These are phyloP conservation scores for Phrynosoma blainvillii DNA, from an alignment of 2,113 vertebrate genomes.

Conservation along the genomic window DNA sequence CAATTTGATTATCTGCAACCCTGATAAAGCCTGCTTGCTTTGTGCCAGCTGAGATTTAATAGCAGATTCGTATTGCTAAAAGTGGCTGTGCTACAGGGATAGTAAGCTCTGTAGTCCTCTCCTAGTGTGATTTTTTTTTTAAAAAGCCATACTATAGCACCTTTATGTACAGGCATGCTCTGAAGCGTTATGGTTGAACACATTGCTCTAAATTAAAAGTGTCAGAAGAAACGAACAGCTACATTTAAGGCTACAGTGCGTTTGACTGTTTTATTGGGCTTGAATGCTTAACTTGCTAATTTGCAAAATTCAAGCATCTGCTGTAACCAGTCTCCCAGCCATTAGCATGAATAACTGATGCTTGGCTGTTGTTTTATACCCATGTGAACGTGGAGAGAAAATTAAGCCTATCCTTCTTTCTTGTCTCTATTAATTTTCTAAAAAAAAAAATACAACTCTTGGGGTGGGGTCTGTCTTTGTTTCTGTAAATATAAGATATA, in stretches of 20 bases:
- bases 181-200: conserved; percentile 49
- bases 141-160: rapidly evolving
- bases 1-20: conserved; percentile 46
- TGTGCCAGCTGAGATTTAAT: conserved; percentile 49
- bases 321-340: conserved; percentile 45
- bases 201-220: conserved; percentile 66
- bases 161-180: conserved; percentile 41
- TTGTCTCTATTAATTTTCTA: conserved; percentile 3
- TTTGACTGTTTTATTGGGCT: conserved; percentile 61
- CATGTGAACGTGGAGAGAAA: conserved; percentile 18
- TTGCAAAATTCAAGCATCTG: conserved; percentile 64
- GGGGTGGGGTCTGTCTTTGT: background rate
- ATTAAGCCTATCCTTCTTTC: conserved; percentile 32
- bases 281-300: conserved; percentile 60
- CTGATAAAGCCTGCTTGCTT: conserved; percentile 42
- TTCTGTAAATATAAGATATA: background rate
- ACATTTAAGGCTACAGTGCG: conserved; percentile 55
- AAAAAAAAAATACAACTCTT: background rate
- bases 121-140: background rate
- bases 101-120: conserved; percentile 25
- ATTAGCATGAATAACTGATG: conserved; percentile 54
- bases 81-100: conserved; percentile 29
- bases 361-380: conserved; percentile 37
- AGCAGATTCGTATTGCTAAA: conserved; percentile 3
- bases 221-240: conserved; percentile 62